Evolutionary conservation across 30 jellyfish, hydroid and myxozoan species (phyloP).

Genomic region (Cassiopea andromeda): DNA sequence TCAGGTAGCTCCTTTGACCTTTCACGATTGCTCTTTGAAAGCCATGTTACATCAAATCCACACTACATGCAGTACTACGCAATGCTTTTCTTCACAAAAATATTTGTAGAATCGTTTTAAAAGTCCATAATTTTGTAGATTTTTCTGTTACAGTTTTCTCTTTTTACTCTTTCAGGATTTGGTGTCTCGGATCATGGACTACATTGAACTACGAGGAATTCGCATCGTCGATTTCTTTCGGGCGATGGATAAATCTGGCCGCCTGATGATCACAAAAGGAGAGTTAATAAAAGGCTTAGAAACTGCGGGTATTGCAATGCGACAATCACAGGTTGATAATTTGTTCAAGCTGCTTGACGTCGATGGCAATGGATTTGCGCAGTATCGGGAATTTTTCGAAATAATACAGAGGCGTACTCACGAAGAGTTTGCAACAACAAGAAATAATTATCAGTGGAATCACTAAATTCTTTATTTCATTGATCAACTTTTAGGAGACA

Average conservation of each 20-base stretch:
- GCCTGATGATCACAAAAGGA: conserved; percentile 39
- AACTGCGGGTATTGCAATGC: conserved; percentile 65
- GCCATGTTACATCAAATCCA: no score
- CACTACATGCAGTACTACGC: no score
- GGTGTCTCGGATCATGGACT: conserved; percentile 65
- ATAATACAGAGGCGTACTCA: conserved; percentile 55
- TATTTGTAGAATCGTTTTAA: background rate
- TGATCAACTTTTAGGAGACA: background rate
- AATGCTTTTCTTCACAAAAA: background rate
- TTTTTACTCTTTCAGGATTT: conserved; percentile 46
- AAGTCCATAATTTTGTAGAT: background rate
- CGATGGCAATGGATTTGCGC: conserved; percentile 66
- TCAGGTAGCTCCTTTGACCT: no score
- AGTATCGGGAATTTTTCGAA: conserved; percentile 49
- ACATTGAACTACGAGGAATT: conserved; percentile 73
- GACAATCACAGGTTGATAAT: conserved; percentile 58
- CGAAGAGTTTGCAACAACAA: conserved; percentile 49
- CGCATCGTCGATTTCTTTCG: conserved; percentile 72
- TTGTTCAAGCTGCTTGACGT: conserved; percentile 59
- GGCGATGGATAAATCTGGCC: conserved; percentile 51
- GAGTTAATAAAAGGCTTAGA: conserved; percentile 54
- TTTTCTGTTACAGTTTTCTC: background rate
- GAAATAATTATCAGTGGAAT: conserved; percentile 67
- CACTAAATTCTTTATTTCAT: conserved; percentile 28
- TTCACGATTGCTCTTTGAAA: no score